Evolutionary conservation across 2,113 vertebrate species (phyloP), one percentile per base, ranked within the genome.

Genomic region (Crocuta crocuta): DNA sequence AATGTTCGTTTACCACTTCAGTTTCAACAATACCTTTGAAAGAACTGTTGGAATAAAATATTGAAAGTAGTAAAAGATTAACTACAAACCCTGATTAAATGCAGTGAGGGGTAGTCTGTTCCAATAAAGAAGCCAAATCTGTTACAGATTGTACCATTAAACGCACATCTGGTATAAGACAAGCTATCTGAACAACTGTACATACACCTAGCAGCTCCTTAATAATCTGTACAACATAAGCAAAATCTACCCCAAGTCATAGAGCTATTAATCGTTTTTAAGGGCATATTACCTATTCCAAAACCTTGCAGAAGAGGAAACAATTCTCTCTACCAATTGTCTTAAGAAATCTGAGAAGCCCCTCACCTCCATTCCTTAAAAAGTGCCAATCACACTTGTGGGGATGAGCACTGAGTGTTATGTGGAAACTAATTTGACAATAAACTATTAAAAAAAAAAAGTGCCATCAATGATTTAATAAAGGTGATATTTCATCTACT

Each of bases 361-460:
- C 23, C 21, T 70, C 35, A 88, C 10, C 31, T 84, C 48, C 82
- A 81, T 92, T 97, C 19, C 78, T 97, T 96, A 80, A 95, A 91
- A 90, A 91, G 80, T 81, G 43, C 26, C 76, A 94, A n/a, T n/a
- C n/a, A n/a, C n/a, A n/a, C n/a, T n/a, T n/a, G n/a, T n/a, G n/a
- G n/a, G n/a, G n/a, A n/a, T n/a, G n/a, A n/a, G n/a, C n/a, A n/a
- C n/a, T n/a, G n/a, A n/a, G n/a, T n/a, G n/a, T n/a, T n/a, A n/a
- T n/a, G n/a, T n/a, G n/a, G n/a, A n/a, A n/a, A n/a, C n/a, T n/a
- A n/a, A n/a, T n/a, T n/a, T n/a, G n/a, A n/a, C n/a, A n/a, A n/a
- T n/a, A n/a, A n/a, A n/a, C n/a, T n/a, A n/a, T n/a, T n/a, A n/a
- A 80, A 95, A 91, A 90, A 91, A 80, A 95, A 91, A 90, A 91